Conservation (phyloP, 2,888 invertebrate species). For the Acanthosoma haemorrhoidale region DNA sequence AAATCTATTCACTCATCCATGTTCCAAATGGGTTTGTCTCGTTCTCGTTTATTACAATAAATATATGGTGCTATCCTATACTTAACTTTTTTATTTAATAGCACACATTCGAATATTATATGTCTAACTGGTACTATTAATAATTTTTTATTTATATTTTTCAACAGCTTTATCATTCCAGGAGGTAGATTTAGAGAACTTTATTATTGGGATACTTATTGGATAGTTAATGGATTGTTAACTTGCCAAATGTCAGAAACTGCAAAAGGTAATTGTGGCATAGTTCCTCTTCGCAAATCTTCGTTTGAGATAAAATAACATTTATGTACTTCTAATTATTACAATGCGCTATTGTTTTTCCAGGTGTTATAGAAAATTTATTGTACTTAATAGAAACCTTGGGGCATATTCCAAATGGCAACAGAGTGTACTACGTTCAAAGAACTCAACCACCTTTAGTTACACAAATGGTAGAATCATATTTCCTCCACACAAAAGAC, state of each 20-base stretch:
- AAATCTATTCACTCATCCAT: constrained; percentile 61
- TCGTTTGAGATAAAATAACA: background rate
- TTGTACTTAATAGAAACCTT: constrained; percentile 59
- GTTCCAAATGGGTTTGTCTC: constrained; percentile 57
- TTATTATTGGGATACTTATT: constrained; percentile 86
- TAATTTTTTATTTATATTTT: background rate
- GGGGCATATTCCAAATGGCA: constrained; percentile 76
- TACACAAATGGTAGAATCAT: constrained; percentile 66
- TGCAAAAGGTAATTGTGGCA: constrained; percentile 39
- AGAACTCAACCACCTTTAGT: constrained; percentile 67
- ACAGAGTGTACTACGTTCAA: constrained; percentile 68
- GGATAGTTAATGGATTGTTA: constrained; percentile 75
- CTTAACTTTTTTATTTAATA: too few relatives aligned
- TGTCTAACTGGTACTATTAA: too few relatives aligned
- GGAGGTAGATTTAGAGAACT: constrained; percentile 66
- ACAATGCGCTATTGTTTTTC: constrained; percentile 6
- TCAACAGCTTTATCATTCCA: constrained; percentile 52
- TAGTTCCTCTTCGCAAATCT: background rate
- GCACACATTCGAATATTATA: background rate
- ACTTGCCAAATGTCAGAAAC: constrained; percentile 67
- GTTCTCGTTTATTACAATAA: too few relatives aligned
- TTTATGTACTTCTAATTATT: too few relatives aligned
- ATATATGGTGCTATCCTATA: too few relatives aligned
- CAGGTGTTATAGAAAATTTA: constrained; percentile 68
- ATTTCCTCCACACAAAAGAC: constrained; percentile 61